Base-by-base conservation (phyloP, 2,888 invertebrate species). In the Cyclophora punctaria region DNA sequence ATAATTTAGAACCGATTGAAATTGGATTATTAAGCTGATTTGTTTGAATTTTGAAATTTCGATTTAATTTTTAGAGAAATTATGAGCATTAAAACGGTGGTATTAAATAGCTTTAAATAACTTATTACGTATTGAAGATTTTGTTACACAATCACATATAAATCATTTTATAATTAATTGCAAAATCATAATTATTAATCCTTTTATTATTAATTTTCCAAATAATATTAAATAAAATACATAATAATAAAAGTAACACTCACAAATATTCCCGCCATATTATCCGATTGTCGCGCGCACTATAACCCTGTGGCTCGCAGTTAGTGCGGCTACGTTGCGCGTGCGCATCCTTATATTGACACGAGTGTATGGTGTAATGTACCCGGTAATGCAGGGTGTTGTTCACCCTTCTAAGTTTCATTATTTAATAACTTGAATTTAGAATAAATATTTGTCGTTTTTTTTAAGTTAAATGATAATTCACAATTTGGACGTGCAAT, bases 261-360 rank as follows among this genome's bases (percentile, higher is more conserved):
- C 57, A 79, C 79, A 50, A 73, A 59, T 62, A 56, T 53, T 58
- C 51, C 63, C 50, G 73, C 67, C 78, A 79, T 78, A 60, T 66
- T 63, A 56, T 59, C 56, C 51, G 46, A 53, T 59, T 56, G 59
- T 57, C 63, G 60, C 64, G 53, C 69, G 63, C 68, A 60, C 65
- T 56, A 53, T 50, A 52, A 57, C 56, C 57, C 59, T 20, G 20
- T 20, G 20, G 20, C 20, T 58, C 50, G 51, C 53, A 58, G 69
- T 67, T 69, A 78, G 71, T 74, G 76, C 65, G 67, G 57, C 4
- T 41, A 20, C 45, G 54, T 56, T 51, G 52, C 62, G 62, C 51
- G 52, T 41, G 60, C 60, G 56, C 69, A 49, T 63, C 56, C 66
- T 71, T 73, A 72, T 73, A 73, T 67, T 51, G 56, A 46, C 52